Evolutionary conservation across 2,888 invertebrate genomes (phyloP).

Genomic region (Anodontia alba): DNA sequence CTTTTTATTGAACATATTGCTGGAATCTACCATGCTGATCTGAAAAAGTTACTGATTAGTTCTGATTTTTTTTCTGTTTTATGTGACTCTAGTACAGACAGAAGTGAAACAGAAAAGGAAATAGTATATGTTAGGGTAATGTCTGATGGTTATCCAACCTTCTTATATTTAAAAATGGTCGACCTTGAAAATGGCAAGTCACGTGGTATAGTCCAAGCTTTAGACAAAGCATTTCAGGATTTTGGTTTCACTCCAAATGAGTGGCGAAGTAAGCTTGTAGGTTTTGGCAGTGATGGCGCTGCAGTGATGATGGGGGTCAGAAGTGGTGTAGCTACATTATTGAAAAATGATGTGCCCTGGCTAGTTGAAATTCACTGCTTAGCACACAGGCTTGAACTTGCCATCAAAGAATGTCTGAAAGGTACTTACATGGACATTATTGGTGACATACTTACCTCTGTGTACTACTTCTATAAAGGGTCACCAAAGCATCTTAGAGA

Average conservation of each 20-base stretch:
- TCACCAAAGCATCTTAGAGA: background rate
- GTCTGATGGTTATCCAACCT: background rate
- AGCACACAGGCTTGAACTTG: no score
- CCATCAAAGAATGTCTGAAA: no score
- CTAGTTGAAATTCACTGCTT: no score
- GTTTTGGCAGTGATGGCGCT: no score
- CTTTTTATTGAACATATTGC: no score
- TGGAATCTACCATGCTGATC: background rate
- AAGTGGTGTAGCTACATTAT: no score
- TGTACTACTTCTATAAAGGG: background rate
- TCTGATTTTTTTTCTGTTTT: background rate
- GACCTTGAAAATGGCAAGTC: background rate
- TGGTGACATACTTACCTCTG: background rate
- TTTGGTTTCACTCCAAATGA: background rate
- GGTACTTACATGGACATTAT: no score
- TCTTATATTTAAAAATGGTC: background rate
- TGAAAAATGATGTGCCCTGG: no score
- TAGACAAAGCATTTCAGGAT: conserved; percentile 1
- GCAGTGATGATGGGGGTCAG: no score
- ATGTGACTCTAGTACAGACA: background rate
- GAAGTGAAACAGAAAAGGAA: background rate
- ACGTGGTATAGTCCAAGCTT: background rate
- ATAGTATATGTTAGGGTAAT: background rate
- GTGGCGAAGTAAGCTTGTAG: background rate
- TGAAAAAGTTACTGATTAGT: background rate